Conservation (phyloP, 2,113 vertebrate genomes). For the Platichthys flesus region DNA sequence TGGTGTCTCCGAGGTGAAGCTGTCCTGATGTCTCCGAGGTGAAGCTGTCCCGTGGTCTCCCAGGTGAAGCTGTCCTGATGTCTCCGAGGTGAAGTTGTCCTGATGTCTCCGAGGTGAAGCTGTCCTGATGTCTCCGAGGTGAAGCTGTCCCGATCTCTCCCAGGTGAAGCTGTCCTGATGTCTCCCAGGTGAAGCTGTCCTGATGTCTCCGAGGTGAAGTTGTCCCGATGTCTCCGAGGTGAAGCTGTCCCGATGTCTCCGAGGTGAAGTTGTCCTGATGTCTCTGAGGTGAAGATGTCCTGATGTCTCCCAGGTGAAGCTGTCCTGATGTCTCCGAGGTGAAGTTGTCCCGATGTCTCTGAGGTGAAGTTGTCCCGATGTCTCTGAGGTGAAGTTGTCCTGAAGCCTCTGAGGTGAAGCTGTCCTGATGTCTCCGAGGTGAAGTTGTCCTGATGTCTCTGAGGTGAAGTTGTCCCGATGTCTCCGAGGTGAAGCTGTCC, state of each 20-base stretch:
- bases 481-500: neutral
- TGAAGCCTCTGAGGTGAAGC: neutral
- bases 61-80: neutral
- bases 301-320: conserved; percentile 1
- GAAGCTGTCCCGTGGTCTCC: neutral
- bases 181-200: neutral
- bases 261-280: neutral
- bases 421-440: neutral
- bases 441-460: neutral
- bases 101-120: neutral
- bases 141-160: neutral
- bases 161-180: neutral
- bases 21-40: neutral
- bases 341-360: neutral
- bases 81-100: neutral
- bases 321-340: neutral
- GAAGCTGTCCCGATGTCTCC: neutral
- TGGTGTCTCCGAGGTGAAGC: neutral
- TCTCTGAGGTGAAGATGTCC: neutral
- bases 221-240: neutral
- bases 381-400: neutral
- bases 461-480: neutral
- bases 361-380: neutral
- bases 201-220: conserved; percentile 1
- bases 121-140: neutral